Evolutionary conservation across 2,888 invertebrate species (phyloP).

Genomic region (Tenthredo amoena): DNA sequence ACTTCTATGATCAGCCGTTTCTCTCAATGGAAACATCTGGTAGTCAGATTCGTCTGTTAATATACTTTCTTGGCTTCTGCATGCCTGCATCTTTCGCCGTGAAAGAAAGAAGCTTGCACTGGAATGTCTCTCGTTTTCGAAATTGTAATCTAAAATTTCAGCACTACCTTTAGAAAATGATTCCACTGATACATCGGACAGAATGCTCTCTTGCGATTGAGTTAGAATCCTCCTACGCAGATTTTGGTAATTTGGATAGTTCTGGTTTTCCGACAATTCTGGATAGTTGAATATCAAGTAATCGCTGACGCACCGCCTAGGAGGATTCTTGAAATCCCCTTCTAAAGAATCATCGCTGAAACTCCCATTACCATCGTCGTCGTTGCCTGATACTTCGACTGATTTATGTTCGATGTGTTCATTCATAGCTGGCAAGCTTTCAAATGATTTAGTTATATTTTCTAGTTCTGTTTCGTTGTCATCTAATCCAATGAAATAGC

Average conservation of each 20-base stretch:
- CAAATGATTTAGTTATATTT: constrained; percentile 72
- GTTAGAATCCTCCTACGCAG: constrained; percentile 65
- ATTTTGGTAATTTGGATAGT: constrained; percentile 62
- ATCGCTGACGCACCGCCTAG: constrained; percentile 87
- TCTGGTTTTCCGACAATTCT: constrained; percentile 67
- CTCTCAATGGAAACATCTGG: constrained; percentile 79
- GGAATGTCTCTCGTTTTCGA: constrained; percentile 75
- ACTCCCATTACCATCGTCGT: constrained; percentile 83
- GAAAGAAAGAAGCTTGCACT: constrained; percentile 92
- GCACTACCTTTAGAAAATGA: constrained; percentile 72
- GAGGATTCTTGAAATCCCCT: constrained; percentile 81
- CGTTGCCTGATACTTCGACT: constrained; percentile 64
- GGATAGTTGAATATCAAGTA: constrained; percentile 84
- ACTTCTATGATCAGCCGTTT: constrained; percentile 86
- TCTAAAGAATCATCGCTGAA: constrained; percentile 91
- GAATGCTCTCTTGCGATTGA: constrained; percentile 74
- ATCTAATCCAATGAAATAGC: constrained; percentile 84
- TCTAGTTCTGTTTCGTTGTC: constrained; percentile 73
- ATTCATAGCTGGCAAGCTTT: constrained; percentile 74
- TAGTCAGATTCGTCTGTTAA: constrained; percentile 87
- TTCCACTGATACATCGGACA: constrained; percentile 74
- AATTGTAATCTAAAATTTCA: constrained; percentile 71
- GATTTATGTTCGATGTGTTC: constrained; percentile 68
- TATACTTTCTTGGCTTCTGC: constrained; percentile 88
- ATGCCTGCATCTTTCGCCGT: constrained; percentile 82